Evolutionary conservation across 1,140 invertebrate species (phyloP), one percentile per base, ranked within the genome.

Genomic region (Diabrotica virgifera): DNA sequence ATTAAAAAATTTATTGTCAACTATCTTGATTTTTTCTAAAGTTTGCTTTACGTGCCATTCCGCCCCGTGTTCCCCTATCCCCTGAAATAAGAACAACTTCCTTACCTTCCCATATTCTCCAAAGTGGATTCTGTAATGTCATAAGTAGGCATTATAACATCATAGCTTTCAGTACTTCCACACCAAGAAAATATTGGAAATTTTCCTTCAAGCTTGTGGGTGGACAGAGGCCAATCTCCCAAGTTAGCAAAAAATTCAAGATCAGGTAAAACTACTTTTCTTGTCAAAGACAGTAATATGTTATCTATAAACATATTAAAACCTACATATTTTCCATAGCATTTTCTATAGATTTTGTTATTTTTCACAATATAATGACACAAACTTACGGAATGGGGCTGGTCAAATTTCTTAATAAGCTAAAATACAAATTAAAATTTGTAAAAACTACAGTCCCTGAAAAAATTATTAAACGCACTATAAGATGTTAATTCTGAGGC

Each of bases 101-200:
- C 59, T 74, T 82, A 94, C 91, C 90, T 89, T 74, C 90, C 90
- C 92, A 97, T 94, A 81, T 89, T 90, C 82, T 97, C 91, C 59
- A 98, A 78, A 2, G 92, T 89, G 7, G 95, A 90, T 82, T 97
- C 91, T 5, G 94, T 96, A 36, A 98, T 85, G 77, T 98, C 95
- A 82, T 98, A 98, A 2, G 95, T 97, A 9, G 96, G 96, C 82
- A 98, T 85, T 58, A 96, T 85, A 78, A 99, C 96, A 81, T 99
- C 96, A 71, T 84, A 80, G 5, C 89, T 89, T 67, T 90, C 85
- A 58, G 87, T 82, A 67, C 93, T 96, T 2, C 94, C 94, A 82
- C 96, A 98, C 96, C 96, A 99, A 40, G 95, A 97, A 77, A 98
- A 94, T 61, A 99, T 89, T n/a, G 96, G 95, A 69, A 90, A 83